Evolutionary conservation across 2,113 vertebrate genomes (phyloP).

Genomic region (Onychostruthus taczanowskii): DNA sequence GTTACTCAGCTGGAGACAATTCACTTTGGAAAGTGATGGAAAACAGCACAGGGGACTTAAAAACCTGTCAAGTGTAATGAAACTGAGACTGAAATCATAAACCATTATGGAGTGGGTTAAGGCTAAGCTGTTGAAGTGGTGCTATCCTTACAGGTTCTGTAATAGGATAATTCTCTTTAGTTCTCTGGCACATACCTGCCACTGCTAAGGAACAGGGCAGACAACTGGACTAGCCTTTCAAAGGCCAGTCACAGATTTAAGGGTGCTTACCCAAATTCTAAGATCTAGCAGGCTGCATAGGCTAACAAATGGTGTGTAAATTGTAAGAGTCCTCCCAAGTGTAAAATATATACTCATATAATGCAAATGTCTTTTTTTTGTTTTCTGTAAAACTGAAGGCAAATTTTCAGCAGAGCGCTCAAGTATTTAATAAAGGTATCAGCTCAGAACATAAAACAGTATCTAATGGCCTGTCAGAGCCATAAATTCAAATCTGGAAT

Average conservation of each 20-base stretch:
- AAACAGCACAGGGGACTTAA: background rate
- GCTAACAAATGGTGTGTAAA: slow-evolving; percentile 31
- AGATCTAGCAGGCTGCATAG: background rate
- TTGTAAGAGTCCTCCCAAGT: background rate
- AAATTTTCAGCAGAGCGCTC: slow-evolving; percentile 11
- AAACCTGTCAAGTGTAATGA: background rate
- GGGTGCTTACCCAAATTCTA: background rate
- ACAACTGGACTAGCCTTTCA: background rate
- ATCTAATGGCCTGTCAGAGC: background rate
- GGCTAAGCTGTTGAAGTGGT: background rate
- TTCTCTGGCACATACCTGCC: background rate
- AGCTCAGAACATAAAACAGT: slow-evolving; percentile 24
- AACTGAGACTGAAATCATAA: background rate
- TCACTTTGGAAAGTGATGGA: background rate
- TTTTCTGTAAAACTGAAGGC: slow-evolving; percentile 22
- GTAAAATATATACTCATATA: slow-evolving; percentile 36
- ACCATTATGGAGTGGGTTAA: background rate
- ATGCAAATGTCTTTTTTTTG: slow-evolving; percentile 39
- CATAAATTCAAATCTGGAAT: background rate
- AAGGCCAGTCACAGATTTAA: background rate
- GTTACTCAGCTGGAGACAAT: background rate
- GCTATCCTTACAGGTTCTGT: background rate
- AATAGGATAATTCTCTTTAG: background rate
- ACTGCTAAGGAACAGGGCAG: background rate
- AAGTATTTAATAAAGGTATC: slow-evolving; percentile 35